Evolutionary conservation across 2,113 vertebrate genomes (phyloP).

Genomic region (human (Homo sapiens)): DNA sequence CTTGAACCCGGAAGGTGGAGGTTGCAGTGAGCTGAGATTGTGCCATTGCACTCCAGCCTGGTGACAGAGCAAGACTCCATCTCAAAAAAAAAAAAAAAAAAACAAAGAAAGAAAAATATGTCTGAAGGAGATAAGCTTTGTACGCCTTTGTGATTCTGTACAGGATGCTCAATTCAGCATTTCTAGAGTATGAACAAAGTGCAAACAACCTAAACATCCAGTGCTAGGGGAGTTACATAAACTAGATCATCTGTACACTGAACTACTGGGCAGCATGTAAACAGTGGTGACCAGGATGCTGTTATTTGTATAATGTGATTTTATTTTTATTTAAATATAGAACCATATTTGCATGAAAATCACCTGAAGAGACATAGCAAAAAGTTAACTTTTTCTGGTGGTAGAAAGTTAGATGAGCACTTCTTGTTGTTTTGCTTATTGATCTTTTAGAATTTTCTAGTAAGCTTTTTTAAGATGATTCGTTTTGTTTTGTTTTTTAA

Average conservation of each 20-base stretch:
- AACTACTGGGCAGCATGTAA: background rate
- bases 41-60: too few relatives aligned
- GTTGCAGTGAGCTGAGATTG: too few relatives aligned
- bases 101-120: too few relatives aligned
- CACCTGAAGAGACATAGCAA: background rate
- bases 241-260: background rate
- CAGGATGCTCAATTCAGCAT: too few relatives aligned
- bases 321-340: background rate
- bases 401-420: background rate
- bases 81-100: too few relatives aligned
- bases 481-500: background rate
- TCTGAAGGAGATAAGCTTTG: background rate
- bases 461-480: background rate
- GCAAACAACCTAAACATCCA: background rate
- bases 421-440: background rate
- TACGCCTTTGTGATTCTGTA: background rate
- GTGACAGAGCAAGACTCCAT: too few relatives aligned
- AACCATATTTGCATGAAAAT: background rate
- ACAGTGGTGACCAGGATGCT: background rate
- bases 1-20: too few relatives aligned
- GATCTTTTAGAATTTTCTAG: background rate
- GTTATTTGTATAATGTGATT: background rate
- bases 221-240: background rate
- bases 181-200: background rate
- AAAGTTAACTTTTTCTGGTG: background rate